phyloP scores from a whole-genome alignment of 2,113 vertebrate species.

The Scortum barcoo region DNA sequence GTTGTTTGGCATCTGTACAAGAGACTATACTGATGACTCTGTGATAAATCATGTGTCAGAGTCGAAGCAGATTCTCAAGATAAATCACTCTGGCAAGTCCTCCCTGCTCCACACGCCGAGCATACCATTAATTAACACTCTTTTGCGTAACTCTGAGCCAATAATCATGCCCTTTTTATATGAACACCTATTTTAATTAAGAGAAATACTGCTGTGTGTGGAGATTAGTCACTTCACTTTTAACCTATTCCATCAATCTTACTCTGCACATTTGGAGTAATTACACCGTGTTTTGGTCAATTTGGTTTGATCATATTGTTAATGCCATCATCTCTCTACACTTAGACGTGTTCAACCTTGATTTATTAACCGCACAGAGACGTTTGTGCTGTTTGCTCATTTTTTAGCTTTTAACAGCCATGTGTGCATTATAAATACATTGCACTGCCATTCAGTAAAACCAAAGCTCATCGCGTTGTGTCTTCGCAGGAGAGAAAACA shows the following conservation, averaged over 20 bases:
- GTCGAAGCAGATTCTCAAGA: conserved; percentile 32
- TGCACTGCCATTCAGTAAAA: neutral
- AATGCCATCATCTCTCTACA: conserved; percentile 37
- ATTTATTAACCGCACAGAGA: conserved; percentile 13
- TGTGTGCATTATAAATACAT: neutral
- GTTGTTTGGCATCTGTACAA: conserved; percentile 1
- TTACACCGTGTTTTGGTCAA: conserved; percentile 46
- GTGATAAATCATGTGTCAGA: conserved; percentile 35
- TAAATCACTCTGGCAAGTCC: conserved; percentile 33
- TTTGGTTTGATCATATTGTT: conserved; percentile 60
- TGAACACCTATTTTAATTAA: conserved; percentile 58
- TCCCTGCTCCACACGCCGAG: conserved; percentile 23
- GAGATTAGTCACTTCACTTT: conserved; percentile 52
- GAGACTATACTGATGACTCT: neutral
- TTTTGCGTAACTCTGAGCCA: conserved; percentile 37
- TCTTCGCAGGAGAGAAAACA: neutral
- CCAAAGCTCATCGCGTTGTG: neutral
- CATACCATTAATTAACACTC: conserved; percentile 58
- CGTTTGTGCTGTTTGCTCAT: neutral
- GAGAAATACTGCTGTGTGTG: conserved; percentile 42
- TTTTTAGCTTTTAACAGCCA: neutral
- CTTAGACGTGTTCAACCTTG: neutral
- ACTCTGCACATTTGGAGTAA: conserved; percentile 28
- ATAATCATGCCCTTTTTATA: conserved; percentile 44
- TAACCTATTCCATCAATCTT: conserved; percentile 59